Evolutionary conservation across 2,113 vertebrate genomes (phyloP), one percentile per base, ranked within the genome.

Genomic region (Labrus mixtus): DNA sequence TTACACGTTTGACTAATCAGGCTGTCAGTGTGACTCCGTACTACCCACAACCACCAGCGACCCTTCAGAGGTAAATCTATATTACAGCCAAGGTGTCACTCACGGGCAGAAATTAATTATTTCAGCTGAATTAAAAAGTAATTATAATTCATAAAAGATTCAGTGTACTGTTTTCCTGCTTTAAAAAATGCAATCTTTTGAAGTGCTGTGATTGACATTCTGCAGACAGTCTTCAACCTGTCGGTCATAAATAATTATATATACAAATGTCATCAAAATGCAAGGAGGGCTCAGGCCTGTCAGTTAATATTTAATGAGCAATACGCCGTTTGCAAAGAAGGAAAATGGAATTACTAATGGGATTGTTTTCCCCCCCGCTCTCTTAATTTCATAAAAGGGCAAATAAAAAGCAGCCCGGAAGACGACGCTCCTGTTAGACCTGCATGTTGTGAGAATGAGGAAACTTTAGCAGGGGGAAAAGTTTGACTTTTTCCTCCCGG

Each of bases 251-350:
- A 89, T 82, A 85, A 83, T 70, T 66, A 83, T 78, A 68, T 75
- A 70, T 9, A 73, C 67, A 75, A 59, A 68, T 73, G 79, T 73
- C 72, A 90, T 90, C 69, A 78, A 71, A 90, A 91, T 89, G 79
- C 88, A 79, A 57, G 78, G 55, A 71, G 64, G 64, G 81, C 65
- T 58, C 70, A 54, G 70, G 75, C 68, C 76, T 78, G 75, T 79
- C 85, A 76, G 81, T 92, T 89, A 90, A 91, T 91, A 86, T 91
- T 92, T 93, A 91, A 92, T 93, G 83, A 90, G 82, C 86, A 89
- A 88, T 87, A 82, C 79, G 82, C 82, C 58, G 78, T 72, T 77
- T 70, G 73, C 29, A 61, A 81, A 67, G 70, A 33, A 82, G 77
- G 85, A 86, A 92, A 91, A 91, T 89, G 67, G 84, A 89, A 92